A percentile compares a stretch with the other conserved stretches of the same genome.
phyloP scores from a whole-genome alignment of 2,888 invertebrate species.

The Aspidiotus rigidus region DNA sequence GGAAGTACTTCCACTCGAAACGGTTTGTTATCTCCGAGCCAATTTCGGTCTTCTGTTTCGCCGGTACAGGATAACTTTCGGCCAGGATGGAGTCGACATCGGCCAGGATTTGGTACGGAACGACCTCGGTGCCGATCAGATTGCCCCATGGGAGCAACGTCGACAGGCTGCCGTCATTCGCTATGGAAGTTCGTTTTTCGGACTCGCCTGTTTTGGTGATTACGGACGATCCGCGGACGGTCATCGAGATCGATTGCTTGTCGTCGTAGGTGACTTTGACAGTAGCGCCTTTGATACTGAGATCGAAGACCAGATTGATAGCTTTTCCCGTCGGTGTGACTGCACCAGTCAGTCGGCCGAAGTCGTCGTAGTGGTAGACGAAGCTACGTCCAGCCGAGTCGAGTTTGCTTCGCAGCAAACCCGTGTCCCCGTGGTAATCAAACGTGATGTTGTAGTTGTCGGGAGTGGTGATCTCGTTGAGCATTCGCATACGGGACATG shows the following conservation, averaged over 20 bases:
- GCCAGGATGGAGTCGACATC: slow-evolving; percentile 79
- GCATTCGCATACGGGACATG: slow-evolving; percentile 86
- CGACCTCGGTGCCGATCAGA: slow-evolving; percentile 76
- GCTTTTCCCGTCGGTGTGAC: slow-evolving; percentile 93
- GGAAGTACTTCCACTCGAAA: slow-evolving; percentile 92
- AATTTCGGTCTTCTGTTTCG: slow-evolving; percentile 80
- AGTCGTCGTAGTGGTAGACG: slow-evolving; percentile 90
- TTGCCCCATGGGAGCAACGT: slow-evolving; percentile 79
- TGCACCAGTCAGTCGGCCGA: slow-evolving; percentile 80
- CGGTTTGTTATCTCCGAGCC: slow-evolving; percentile 83
- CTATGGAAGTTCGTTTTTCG: slow-evolving; percentile 67
- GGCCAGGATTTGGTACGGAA: slow-evolving; percentile 80
- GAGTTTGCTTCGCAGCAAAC: slow-evolving; percentile 75
- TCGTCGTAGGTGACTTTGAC: slow-evolving; percentile 76
- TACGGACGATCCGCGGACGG: slow-evolving; percentile 79
- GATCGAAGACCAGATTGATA: slow-evolving; percentile 74
- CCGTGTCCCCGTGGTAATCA: slow-evolving; percentile 84
- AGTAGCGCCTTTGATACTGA: slow-evolving; percentile 83
- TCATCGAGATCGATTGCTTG: slow-evolving; percentile 70
- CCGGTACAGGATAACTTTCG: slow-evolving; percentile 83
- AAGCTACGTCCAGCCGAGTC: slow-evolving; percentile 84
- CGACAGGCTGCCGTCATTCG: slow-evolving; percentile 73
- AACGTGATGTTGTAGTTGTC: slow-evolving; percentile 90
- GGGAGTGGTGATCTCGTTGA: slow-evolving; percentile 81
- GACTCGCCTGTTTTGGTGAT: slow-evolving; percentile 72